phyloP scores from a whole-genome alignment of 2,797 vertebrate genomes.

The Esox lucius region DNA sequence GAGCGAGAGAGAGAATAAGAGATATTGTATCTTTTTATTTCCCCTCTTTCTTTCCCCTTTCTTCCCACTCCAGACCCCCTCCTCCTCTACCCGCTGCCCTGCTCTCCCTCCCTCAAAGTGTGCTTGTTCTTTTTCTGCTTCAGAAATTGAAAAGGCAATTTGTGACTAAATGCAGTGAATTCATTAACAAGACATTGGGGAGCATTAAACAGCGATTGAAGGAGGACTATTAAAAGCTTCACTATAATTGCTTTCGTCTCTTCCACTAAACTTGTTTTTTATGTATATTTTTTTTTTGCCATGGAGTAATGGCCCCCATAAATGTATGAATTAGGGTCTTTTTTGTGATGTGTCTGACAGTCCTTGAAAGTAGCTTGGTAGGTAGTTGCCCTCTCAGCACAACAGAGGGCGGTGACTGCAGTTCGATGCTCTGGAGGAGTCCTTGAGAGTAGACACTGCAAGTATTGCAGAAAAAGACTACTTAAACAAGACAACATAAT shows the following conservation, averaged over 20 bases:
- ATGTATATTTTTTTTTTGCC: slow-evolving; percentile 23
- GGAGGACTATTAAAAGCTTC: slow-evolving; percentile 75
- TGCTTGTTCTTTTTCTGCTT: slow-evolving; percentile 55
- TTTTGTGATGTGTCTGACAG: slow-evolving; percentile 21
- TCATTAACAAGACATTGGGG: slow-evolving; percentile 74
- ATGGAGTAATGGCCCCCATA: slow-evolving; percentile 55
- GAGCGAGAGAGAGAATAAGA: neutral
- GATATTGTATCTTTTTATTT: neutral
- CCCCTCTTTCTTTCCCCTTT: slow-evolving; percentile 9
- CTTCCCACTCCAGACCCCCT: slow-evolving; percentile 51
- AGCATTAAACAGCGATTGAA: slow-evolving; percentile 78
- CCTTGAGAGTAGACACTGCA: neutral
- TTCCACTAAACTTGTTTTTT: slow-evolving; percentile 58
- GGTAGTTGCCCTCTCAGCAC: neutral
- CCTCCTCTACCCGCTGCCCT: slow-evolving; percentile 19
- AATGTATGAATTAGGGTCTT: slow-evolving; percentile 61
- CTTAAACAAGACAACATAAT: too few species aligned
- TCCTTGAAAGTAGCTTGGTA: neutral
- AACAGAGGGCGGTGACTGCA: neutral
- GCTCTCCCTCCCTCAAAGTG: slow-evolving; percentile 28
- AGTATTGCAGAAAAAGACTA: too few species aligned
- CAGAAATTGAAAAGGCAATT: slow-evolving; percentile 70
- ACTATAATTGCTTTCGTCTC: slow-evolving; percentile 75
- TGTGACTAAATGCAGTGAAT: slow-evolving; percentile 75
- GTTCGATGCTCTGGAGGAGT: neutral